Evolutionary conservation across 2,888 invertebrate genomes (phyloP).

Genomic region (Eupithecia subumbrata): DNA sequence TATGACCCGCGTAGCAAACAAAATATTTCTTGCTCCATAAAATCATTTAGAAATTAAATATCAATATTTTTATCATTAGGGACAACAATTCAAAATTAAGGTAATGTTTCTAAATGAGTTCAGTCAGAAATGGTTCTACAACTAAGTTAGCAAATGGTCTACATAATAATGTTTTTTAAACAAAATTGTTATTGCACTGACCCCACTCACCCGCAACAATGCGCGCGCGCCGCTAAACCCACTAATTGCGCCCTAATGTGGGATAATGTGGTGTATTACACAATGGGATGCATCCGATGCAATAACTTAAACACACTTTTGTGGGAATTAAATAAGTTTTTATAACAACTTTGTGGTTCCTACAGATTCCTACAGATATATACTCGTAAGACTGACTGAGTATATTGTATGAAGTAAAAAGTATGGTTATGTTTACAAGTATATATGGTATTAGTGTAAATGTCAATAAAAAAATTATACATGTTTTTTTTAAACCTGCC

Average conservation of each 20-base stretch:
- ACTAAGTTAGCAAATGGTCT: neutral
- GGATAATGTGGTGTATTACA: conserved; percentile 23
- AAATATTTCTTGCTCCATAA: neutral
- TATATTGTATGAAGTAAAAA: no score
- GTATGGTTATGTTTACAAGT: no score
- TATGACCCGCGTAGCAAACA: neutral
- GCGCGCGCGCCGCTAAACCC: conserved; percentile 36
- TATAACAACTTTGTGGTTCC: neutral
- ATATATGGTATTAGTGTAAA: no score
- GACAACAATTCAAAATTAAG: no score
- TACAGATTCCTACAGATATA: neutral
- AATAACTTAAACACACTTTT: conserved; percentile 23
- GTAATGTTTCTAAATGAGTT: no score
- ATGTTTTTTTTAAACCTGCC: neutral
- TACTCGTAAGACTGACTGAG: no score
- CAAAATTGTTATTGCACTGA: conserved; percentile 8
- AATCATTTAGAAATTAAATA: neutral
- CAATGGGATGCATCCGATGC: conserved; percentile 31
- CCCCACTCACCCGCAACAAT: conserved; percentile 21
- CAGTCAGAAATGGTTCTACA: neutral
- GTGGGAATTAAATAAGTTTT: neutral
- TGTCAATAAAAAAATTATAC: no score
- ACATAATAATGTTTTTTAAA: neutral
- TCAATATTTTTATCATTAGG: no score
- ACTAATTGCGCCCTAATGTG: conserved; percentile 36